Percentiles rank a stretch among this genome's conserved stretches.
These are phyloP conservation scores for Artibeus jamaicensis DNA, from an alignment of 2,797 vertebrate species.

Conservation along the genomic window DNA sequence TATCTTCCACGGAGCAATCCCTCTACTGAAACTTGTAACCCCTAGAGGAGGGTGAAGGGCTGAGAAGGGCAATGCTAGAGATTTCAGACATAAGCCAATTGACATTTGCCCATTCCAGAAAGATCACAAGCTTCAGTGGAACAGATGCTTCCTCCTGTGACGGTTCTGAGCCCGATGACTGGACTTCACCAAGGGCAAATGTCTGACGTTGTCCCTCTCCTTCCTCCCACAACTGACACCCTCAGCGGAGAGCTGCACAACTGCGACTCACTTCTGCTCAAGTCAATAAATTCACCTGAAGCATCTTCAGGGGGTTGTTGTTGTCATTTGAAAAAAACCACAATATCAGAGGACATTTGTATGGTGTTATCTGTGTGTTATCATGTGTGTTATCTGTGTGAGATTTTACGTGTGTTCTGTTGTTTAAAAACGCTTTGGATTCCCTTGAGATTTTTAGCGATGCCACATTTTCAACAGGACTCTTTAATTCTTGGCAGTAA, in stretches of 20 bases:
- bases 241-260: neutral
- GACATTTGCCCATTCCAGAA: constrained; percentile 28
- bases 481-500: constrained; percentile 19
- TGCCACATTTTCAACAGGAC: constrained; percentile 12
- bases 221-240: neutral
- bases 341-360: neutral
- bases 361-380: neutral
- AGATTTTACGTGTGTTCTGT: constrained; percentile 29
- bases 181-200: neutral
- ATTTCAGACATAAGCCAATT: constrained; percentile 5
- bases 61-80: neutral
- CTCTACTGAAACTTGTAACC: neutral
- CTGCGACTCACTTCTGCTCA: neutral
- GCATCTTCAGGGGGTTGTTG: neutral
- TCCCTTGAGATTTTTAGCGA: constrained; percentile 24
- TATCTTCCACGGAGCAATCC: neutral
- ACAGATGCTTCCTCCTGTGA: neutral
- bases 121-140: constrained; percentile 17
- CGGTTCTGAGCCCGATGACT: neutral
- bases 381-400: neutral
- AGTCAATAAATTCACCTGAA: neutral
- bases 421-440: constrained; percentile 30
- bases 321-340: neutral
- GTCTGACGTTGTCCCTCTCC: neutral
- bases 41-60: neutral